Conservation (phyloP, 1,140 invertebrate genomes). For the Copidosoma floridanum region DNA sequence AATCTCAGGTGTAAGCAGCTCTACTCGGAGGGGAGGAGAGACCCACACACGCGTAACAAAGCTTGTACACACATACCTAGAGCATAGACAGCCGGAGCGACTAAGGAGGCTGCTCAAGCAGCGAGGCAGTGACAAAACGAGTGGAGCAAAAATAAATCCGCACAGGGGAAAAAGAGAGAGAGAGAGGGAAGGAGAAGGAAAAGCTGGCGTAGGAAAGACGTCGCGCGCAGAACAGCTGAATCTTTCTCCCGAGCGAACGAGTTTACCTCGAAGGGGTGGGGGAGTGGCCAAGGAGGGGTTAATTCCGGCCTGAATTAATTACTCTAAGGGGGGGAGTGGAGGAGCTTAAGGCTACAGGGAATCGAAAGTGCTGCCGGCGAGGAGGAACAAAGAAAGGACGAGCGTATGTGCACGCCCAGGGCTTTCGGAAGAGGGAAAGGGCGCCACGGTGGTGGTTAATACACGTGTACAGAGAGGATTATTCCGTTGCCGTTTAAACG, state of each 20-base stretch:
- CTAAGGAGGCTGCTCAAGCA: too few species aligned
- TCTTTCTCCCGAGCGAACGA: slow-evolving; percentile 23
- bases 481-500: too few species aligned
- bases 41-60: too few species aligned
- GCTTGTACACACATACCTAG: too few species aligned
- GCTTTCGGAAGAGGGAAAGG: not conserved
- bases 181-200: not conserved
- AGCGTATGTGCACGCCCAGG: too few species aligned
- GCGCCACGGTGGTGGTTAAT: not conserved
- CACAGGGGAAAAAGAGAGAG: not conserved
- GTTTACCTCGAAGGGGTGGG: slow-evolving; percentile 6
- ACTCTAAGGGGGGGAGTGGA: not conserved
- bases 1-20: too few species aligned
- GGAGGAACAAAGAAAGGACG: not conserved
- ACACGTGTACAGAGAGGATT: not conserved
- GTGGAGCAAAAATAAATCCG: too few species aligned
- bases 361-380: too few species aligned
- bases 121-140: too few species aligned
- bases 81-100: too few species aligned
- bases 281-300: too few species aligned
- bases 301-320: slow-evolving; percentile 24
- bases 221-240: slow-evolving; percentile 18
- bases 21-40: too few species aligned
- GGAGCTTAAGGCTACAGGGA: not conserved
- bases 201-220: slow-evolving; percentile 6